Evolutionary conservation across 2,797 vertebrate species (phyloP), one percentile per base, ranked within the genome.

Genomic region (Cryptoprocta ferox): DNA sequence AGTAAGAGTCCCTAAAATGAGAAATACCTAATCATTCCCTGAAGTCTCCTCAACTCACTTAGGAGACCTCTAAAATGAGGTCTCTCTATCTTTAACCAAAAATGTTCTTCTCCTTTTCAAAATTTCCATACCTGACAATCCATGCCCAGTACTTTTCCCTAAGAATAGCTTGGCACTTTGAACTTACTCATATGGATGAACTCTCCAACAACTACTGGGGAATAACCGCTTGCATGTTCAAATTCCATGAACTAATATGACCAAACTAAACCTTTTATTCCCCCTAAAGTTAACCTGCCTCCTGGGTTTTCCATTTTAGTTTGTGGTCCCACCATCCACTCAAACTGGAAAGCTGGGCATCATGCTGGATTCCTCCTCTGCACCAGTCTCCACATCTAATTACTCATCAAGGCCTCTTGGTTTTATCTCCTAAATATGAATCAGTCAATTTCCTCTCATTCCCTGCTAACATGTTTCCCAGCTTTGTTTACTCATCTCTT

Each of bases 61-160:
- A 70, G 48, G 53, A 75, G 12, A 53, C 32, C 16, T 61, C 48
- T 61, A 24, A 48, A 4, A 19, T 53, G 35, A 79, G 39, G 9
- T 45, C n/a, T 87, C 21, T 59, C 45, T 45, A 39, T 13, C 14
- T 88, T 91, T 45, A 84, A 26, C 12, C 35, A 61, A 68, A 59
- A 89, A n/a, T 45, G 12, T 70, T 79, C 63, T 93, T 78, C 65
- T 91, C 35, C 61, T 95, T 95, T 83, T 70, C 2, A 78, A 81
- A 85, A 70, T 81, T 65, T 35, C 37, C 66, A 85, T 37, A 19
- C 70, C 30, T 8, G 8, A 71, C 15, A 56, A 35, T 65, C 35
- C 28, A 71, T 13, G 37, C 6, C 19, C 15, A 48, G n/a, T 3
- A 35, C n/a, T 84, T 83, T 76, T 28, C 35, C 18, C n/a, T 3